Evolutionary conservation across 2,797 vertebrate species (phyloP).

Genomic region (Hephaestus fuliginosus): DNA sequence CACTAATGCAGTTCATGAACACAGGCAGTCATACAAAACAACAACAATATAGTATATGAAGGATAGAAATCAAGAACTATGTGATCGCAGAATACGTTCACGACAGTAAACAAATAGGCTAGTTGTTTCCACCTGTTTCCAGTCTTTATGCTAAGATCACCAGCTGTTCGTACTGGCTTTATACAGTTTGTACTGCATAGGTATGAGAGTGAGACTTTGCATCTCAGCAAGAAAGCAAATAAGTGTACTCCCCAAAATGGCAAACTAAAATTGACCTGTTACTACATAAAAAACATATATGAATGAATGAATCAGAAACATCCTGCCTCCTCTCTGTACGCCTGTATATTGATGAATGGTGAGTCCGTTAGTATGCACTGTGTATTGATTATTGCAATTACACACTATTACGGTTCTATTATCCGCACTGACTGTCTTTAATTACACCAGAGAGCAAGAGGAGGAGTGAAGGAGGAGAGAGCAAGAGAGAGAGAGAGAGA

Average conservation of each 20-base stretch:
- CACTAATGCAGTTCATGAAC: no score
- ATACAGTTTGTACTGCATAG: neutral
- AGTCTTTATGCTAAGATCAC: neutral
- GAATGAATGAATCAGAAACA: conserved; percentile 11
- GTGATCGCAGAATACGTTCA: neutral
- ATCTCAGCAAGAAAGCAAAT: neutral
- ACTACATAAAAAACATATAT: conserved; percentile 4
- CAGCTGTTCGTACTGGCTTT: neutral
- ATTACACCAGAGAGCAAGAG: conserved; percentile 78
- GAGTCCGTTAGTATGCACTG: conserved; percentile 59
- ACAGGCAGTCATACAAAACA: no score
- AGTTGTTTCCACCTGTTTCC: neutral
- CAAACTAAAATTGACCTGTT: conserved; percentile 1
- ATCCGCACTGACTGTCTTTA: conserved; percentile 80
- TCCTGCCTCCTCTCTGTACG: conserved; percentile 25
- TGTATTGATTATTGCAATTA: conserved; percentile 85
- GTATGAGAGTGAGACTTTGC: neutral
- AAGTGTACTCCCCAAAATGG: neutral
- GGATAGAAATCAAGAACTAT: neutral
- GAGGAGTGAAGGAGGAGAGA: conserved; percentile 54
- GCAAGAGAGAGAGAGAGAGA: conserved; percentile 42
- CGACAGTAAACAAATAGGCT: no score
- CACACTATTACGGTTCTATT: conserved; percentile 81
- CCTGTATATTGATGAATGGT: conserved; percentile 56
- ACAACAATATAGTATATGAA: neutral